Base-by-base conservation (phyloP, 2,113 vertebrate genomes). In the Panthera tigris region DNA sequence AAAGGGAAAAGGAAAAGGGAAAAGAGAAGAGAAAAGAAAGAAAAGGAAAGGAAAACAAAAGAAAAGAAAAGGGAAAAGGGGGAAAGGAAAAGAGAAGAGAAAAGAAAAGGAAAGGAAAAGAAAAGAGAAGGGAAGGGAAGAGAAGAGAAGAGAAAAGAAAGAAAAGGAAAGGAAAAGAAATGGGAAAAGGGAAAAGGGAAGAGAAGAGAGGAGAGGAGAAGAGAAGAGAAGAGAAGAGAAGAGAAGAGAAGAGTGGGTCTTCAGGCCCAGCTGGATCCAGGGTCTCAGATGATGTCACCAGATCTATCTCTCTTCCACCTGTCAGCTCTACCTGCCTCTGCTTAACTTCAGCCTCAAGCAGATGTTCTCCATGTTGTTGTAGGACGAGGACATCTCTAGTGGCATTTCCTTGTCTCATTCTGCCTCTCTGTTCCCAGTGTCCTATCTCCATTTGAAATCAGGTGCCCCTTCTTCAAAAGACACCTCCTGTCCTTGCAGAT, bases 141-240 rank as follows among this genome's bases (percentile, higher is more conserved):
- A 2, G 0, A 45, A 55, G 18, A 15, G 29, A 21, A 5, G 27
- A 36, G 10, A 21, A 11, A 12, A 55, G 6, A 15, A 21, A 39
- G 39, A 4, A 39, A 39, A 39, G 39, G 39, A 39, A 39, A 39
- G 8, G 45, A 45, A 1, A 45, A 45, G 41, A 41, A 5, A 41
- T 1, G 41, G 5, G 50, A 10, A 31, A 33, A 19, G 2, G 10
- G 3, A 45, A 14, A 41, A 41, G 41, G 21, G 41, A 6, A 41
- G 41, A 0, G 36, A 12, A 5, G n/a, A 25, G 14, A 14, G 14
- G n/a, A 14, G 48, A 31, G 13, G 1, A 9, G 4, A 55, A 5
- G 36, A 0, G 69, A 4, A 4, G 13, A 31, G 8, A 4, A 33
- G 21, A 15, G 50, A 91, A 80, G 68, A 50, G 9, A 18, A 95